phyloP scores from a whole-genome alignment of 30 jellyfish, hydroid and myxozoan species.

The Chrysaora quinquecirrha region DNA sequence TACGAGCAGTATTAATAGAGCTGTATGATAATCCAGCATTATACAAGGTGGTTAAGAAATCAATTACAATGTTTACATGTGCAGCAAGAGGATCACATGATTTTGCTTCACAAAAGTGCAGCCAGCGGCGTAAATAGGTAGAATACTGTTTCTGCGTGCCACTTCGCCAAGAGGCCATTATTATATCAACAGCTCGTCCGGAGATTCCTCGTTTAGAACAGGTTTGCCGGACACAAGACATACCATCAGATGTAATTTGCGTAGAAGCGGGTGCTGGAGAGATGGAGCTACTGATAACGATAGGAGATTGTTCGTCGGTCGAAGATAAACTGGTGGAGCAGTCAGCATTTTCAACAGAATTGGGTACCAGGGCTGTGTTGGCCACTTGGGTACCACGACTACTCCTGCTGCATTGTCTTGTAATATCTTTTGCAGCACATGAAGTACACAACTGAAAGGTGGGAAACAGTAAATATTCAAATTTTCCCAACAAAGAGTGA shows the following conservation, averaged over 20 bases:
- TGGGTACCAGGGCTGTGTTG: slow-evolving; percentile 44
- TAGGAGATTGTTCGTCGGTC: slow-evolving; percentile 4
- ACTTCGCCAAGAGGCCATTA: slow-evolving; percentile 22
- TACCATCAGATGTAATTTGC: slow-evolving; percentile 18
- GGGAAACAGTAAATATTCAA: slow-evolving; percentile 1
- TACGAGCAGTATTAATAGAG: slow-evolving; percentile 26
- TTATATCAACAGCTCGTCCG: slow-evolving; percentile 5
- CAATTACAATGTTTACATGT: slow-evolving; percentile 15
- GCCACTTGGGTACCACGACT: slow-evolving; percentile 38
- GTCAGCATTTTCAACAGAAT: slow-evolving; percentile 7
- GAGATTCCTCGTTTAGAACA: background rate
- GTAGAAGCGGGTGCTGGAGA: slow-evolving; percentile 43
- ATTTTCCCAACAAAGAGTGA: slow-evolving; percentile 2
- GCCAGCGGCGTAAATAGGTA: slow-evolving; percentile 24
- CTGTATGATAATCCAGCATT: slow-evolving; percentile 34
- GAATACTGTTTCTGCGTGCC: slow-evolving; percentile 1
- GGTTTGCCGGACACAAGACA: slow-evolving; percentile 50
- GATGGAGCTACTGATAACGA: background rate
- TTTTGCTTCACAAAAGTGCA: slow-evolving; percentile 20
- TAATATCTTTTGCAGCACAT: background rate
- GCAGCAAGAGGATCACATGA: slow-evolving; percentile 10
- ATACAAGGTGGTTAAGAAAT: slow-evolving; percentile 11
- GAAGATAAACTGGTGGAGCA: slow-evolving; percentile 13
- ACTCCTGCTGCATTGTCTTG: slow-evolving; percentile 17
- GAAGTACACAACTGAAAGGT: no score